phyloP scores from a whole-genome alignment of 30 jellyfish, hydroid and myxozoan genomes.

The Nemopilema nomurai region DNA sequence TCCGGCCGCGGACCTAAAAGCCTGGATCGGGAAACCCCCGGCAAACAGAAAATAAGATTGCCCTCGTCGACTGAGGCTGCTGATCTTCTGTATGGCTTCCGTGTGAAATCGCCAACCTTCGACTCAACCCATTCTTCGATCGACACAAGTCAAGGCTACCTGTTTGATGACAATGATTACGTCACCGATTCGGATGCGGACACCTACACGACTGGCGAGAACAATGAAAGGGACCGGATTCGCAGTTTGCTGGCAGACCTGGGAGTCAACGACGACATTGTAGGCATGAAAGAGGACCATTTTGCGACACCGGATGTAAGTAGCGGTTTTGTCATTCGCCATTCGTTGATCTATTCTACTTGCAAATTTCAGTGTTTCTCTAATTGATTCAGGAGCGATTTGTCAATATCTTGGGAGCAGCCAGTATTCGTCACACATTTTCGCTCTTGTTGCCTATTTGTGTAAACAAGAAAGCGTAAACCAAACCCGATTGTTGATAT shows the following conservation, averaged over 20 bases:
- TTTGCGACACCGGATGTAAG: conserved; percentile 92
- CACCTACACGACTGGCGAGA: conserved; percentile 46
- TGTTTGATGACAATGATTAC: conserved; percentile 66
- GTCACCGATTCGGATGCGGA: conserved; percentile 77
- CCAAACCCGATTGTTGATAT: no score
- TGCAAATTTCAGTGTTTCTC: no score
- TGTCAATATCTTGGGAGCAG: no score
- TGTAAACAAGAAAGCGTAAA: no score
- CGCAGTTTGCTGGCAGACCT: conserved; percentile 83
- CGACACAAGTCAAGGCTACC: conserved; percentile 65
- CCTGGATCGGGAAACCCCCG: conserved; percentile 24
- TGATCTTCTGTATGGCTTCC: conserved; percentile 54
- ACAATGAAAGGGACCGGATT: conserved; percentile 57
- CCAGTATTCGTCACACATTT: no score
- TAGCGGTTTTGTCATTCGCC: neutral
- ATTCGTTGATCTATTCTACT: no score
- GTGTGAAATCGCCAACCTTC: conserved; percentile 49
- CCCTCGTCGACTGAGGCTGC: conserved; percentile 29
- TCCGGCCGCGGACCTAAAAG: conserved; percentile 19
- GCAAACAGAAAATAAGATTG: neutral
- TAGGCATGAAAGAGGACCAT: conserved; percentile 92
- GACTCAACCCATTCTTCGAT: conserved; percentile 68
- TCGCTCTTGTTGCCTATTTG: no score
- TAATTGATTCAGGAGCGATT: no score
- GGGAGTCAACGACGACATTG: conserved; percentile 87